Base-by-base conservation (phyloP, 2,888 invertebrate genomes). In the Linnaemya tessellans region DNA sequence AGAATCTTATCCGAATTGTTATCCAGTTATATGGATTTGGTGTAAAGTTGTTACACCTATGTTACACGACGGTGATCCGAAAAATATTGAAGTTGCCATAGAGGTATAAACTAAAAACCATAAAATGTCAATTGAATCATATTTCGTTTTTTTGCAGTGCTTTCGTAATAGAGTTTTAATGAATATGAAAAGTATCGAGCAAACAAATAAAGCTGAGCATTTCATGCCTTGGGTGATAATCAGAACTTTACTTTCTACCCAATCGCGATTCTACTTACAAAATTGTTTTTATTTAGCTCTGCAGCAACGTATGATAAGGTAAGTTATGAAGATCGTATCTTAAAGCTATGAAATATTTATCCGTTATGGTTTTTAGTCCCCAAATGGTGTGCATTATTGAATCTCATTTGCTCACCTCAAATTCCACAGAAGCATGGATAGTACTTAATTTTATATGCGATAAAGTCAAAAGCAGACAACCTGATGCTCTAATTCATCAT, bases 371-470 rank as follows among this genome's bases (percentile, higher is more conserved):
- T 87, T 88, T 20, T 41, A 92, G 92, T 35, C 78, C 89, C 2
- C 86, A 89, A 54, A 87, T 90, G 35, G 87, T 92, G 4, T 88
- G 89, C 35, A 89, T 89, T 0, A 90, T 92, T 41, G 91, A 92
- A 79, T 92, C 92, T 0, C 92, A 92, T 83, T 86, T 92, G 22
- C 86, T 89, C 20, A 91, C 92, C 0, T 89, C 90, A 1, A 92
- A 92, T 87, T 92, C 91, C 7, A 91, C 92, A 0, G 92, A 92
- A 83, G 92, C 92, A 1, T 92, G 92, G 92, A 89, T 90, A 8
- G 81, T 92, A 25, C 87, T 92, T 1, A 92, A 91, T 84, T 91
- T 92, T 18, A 90, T 92, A 58, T 90, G 90, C 8, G 91, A 90
- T 5, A 92, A 92, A 71, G 88, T 92, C 11, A 89, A 89, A 82